These are phyloP conservation scores for Patagioenas fasciata DNA, from an alignment of 2,113 vertebrate species.

Conservation along the genomic window DNA sequence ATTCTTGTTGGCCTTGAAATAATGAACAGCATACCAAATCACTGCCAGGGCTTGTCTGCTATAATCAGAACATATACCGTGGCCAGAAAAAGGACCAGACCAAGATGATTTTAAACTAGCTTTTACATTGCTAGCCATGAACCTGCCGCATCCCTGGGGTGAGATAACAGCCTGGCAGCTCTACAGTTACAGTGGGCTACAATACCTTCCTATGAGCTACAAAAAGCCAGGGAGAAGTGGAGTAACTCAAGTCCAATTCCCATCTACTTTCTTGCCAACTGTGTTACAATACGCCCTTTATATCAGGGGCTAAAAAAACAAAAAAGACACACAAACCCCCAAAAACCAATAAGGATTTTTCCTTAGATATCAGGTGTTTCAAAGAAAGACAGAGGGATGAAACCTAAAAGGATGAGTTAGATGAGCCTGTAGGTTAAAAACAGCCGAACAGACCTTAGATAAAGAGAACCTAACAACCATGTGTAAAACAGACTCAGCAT, in stretches of 20 bases:
- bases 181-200: not conserved
- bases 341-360: not conserved
- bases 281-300: not conserved
- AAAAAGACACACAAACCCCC: not conserved
- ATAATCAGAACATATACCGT: not conserved
- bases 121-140: not conserved
- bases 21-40: not conserved
- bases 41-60: not conserved
- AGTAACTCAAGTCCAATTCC: not conserved
- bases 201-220: not conserved
- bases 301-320: not conserved
- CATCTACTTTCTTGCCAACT: not conserved
- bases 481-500: not conserved
- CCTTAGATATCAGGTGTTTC: not conserved
- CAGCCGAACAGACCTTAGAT: not conserved
- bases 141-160: not conserved
- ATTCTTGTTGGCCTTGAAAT: not conserved
- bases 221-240: not conserved
- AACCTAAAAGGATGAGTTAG: not conserved
- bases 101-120: not conserved
- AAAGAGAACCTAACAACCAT: not conserved
- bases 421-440: not conserved
- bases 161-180: not conserved
- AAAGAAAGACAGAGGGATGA: not conserved
- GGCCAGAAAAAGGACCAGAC: not conserved